phyloP scores from a whole-genome alignment of 2,797 vertebrate species.

The Clangula hyemalis region DNA sequence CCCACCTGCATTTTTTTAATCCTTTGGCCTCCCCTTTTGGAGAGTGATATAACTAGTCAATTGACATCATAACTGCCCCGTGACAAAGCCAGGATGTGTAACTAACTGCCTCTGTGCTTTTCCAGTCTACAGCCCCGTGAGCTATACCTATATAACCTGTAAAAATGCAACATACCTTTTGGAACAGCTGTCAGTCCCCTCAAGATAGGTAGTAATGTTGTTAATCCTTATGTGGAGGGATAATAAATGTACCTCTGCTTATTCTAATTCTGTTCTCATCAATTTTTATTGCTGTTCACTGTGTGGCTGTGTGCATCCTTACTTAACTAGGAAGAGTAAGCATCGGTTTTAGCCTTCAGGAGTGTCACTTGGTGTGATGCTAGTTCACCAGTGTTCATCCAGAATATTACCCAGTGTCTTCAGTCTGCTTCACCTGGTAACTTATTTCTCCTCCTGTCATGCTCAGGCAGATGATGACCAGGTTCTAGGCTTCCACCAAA shows the following conservation, averaged over 20 bases:
- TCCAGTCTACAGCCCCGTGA: background rate
- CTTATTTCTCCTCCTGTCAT: conserved; percentile 41
- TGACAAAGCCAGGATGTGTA: background rate
- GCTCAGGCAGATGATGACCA: conserved; percentile 83
- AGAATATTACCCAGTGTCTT: background rate
- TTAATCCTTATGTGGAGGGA: background rate
- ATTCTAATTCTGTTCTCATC: background rate
- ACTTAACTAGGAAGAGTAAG: background rate
- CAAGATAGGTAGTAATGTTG: background rate
- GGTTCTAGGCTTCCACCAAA: conserved; percentile 84
- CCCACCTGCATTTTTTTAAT: background rate
- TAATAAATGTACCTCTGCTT: background rate
- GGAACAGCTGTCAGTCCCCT: background rate
- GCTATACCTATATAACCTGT: background rate
- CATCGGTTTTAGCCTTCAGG: background rate
- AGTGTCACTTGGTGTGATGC: background rate
- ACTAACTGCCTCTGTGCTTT: background rate
- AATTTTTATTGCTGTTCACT: background rate
- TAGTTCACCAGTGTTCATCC: background rate
- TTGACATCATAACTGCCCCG: background rate
- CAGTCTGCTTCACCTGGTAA: conserved; percentile 8
- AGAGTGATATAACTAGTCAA: background rate
- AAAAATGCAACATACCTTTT: background rate
- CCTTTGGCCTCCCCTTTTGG: background rate
- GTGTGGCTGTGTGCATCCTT: background rate